Base-by-base conservation (phyloP, 2,888 invertebrate genomes). In the Mythimna albipuncta region DNA sequence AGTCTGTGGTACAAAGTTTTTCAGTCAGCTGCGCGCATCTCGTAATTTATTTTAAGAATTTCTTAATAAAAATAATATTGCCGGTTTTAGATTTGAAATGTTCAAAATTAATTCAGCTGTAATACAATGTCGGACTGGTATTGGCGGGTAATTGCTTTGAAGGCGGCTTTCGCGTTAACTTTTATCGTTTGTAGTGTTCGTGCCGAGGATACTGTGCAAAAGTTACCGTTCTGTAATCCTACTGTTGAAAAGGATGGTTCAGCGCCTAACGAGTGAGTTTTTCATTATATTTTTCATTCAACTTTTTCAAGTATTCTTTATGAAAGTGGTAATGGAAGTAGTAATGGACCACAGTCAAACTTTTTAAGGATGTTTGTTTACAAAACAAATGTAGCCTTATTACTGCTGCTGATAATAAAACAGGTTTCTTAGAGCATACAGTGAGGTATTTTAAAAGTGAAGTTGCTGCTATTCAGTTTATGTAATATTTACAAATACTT, bases 71-170 rank as follows among this genome's bases (percentile, higher is more conserved):
- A 89, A 89, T 87, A 91, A 88, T 47, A 89, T 79, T 83, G 83
- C 88, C 85, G 87, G 86, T 82, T 69, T 85, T 83, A 82, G 87
- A 87, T 82, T 91, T 94, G 94, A 92, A 87, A 96, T 96, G 96
- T 93, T 89, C 92, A 89, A 89, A 90, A 91, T 90, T 93, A 90
- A 90, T 93, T 93, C 93, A 86, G 89, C 90, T 81, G 89, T 91
- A 91, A 88, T 91, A 96, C 92, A 94, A 96, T 96, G 96, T 94
- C 93, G 91, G 90, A 91, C 81, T 95, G 95, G 95, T 94, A 93
- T 94, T 94, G 95, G 95, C 91, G 93, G 89, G 91, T 94, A 83
- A 91, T 94, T 85, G 93, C 92, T 85, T 84, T 94, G 71, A 94
- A 93, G 86, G 90, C 93, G 73, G 92, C 92, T 50, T 93, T 96